These are phyloP conservation scores for Yasuhikotakia modesta DNA, from an alignment of 2,797 vertebrate species.

Conservation along the genomic window DNA sequence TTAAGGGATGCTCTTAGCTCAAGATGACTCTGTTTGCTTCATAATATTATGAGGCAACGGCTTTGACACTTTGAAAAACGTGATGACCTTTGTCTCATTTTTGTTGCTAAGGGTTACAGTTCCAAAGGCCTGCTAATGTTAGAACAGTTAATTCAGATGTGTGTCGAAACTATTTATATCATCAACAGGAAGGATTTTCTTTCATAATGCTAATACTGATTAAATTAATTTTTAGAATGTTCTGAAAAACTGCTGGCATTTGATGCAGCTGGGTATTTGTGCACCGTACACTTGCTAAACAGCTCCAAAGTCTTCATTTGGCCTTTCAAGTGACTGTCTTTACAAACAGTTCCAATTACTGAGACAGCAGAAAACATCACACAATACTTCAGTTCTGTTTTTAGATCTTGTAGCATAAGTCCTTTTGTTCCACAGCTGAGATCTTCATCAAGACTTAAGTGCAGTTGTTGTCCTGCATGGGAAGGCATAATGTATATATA, in stretches of 20 bases:
- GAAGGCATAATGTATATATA: constrained; percentile 12
- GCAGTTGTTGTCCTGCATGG: background rate
- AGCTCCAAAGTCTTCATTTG: background rate
- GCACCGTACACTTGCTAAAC: background rate
- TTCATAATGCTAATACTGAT: constrained; percentile 18
- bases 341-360: background rate
- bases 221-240: background rate
- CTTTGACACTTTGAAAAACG: constrained; percentile 11
- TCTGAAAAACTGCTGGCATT: constrained; percentile 2
- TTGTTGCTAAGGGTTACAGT: constrained; percentile 2
- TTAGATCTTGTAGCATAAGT: constrained; percentile 3
- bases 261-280: background rate
- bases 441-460: background rate
- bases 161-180: background rate
- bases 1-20: constrained; percentile 11
- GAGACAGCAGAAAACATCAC: background rate
- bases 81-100: constrained; percentile 12
- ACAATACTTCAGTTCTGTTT: constrained; percentile 18
- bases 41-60: background rate
- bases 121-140: constrained; percentile 2
- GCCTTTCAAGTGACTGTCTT: background rate
- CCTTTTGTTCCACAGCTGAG: background rate
- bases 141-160: background rate
- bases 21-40: background rate
- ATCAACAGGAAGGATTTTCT: background rate